phyloP scores from a whole-genome alignment of 2,113 vertebrate genomes.

The Cranoglanis bouderius region DNA sequence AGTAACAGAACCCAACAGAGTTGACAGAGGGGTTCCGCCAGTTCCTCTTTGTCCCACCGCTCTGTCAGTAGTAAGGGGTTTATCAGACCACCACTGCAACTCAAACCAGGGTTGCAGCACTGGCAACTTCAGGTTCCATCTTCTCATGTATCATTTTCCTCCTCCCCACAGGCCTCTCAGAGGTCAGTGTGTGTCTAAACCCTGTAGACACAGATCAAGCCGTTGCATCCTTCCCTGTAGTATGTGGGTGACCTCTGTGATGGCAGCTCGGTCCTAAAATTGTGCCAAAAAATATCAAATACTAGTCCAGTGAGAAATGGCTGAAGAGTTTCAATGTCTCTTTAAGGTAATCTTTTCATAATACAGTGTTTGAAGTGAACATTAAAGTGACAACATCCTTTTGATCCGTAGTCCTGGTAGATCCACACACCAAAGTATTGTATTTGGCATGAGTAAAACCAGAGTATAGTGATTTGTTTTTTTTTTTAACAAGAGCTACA shows the following conservation, averaged over 20 bases:
- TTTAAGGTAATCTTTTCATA: constrained; percentile 21
- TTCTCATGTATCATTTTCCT: constrained; percentile 44
- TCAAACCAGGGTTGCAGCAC: constrained; percentile 52
- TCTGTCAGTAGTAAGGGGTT: constrained; percentile 49
- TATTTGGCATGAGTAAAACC: neutral
- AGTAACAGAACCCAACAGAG: constrained; percentile 43
- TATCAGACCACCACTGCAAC: constrained; percentile 67
- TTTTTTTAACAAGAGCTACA: neutral
- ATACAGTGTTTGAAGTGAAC: constrained; percentile 25
- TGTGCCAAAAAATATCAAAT: neutral
- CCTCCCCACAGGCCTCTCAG: constrained; percentile 9
- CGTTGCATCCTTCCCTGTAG: constrained; percentile 48
- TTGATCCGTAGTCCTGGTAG: constrained; percentile 14
- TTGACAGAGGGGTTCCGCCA: constrained; percentile 66
- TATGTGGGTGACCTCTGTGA: constrained; percentile 32
- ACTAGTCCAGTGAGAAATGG: neutral
- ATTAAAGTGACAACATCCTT: constrained; percentile 25
- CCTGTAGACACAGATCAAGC: constrained; percentile 65
- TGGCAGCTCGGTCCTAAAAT: neutral
- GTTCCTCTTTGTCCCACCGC: neutral
- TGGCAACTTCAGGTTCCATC: constrained; percentile 35
- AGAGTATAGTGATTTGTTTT: neutral
- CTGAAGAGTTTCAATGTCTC: neutral
- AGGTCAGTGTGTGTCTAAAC: constrained; percentile 33
- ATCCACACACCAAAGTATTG: neutral